Evolutionary conservation across 2,888 invertebrate species (phyloP), one percentile per base, ranked within the genome.

Genomic region (Phorcus lineatus): DNA sequence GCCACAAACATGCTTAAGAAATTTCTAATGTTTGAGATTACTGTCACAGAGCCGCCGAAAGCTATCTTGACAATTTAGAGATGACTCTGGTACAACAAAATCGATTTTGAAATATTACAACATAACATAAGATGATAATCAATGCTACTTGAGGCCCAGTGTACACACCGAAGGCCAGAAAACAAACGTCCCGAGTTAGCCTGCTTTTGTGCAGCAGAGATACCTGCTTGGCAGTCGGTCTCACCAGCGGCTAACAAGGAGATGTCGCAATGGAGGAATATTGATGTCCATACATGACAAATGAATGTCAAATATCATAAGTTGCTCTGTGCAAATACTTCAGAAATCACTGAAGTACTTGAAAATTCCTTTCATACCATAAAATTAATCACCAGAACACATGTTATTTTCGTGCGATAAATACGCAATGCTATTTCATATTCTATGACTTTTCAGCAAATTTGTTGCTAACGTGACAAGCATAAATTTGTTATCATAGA

Each of bases 61-160:
- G 47, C 47, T 47, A 47, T 47, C 47, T 47, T 13, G 47, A 47
- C 47, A 47, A 47, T 47, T 47, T 13, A 47, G 13, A 47, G 13
- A 47, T 47, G 47, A 47, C 47, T 47, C 47, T 28, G 17, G 62
- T 62, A 28, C 62, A 62, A 16, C 24, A 17, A 62, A 62, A 62
- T 62, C 62, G 62, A 62, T 62, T 62, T 62, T 28, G 24, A 62
- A 62, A 62, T 62, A 62, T 62, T 62, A 62, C 62, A 28, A 62
- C 28, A 62, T 28, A 62, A 62, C 28, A 28, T 62, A 22, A 62
- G 62, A 62, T 7, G 62, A n/a, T 28, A 62, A 62, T 62, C 62
- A 62, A 62, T 62, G 24, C 16, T n/a, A 62, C 28, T 13, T 24
- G 28, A 13, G 13, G 28, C 3, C 62, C 28, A 11, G 28, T 28